phyloP scores from a whole-genome alignment of 1,140 invertebrate species.

The Dermatophagoides farinae region DNA sequence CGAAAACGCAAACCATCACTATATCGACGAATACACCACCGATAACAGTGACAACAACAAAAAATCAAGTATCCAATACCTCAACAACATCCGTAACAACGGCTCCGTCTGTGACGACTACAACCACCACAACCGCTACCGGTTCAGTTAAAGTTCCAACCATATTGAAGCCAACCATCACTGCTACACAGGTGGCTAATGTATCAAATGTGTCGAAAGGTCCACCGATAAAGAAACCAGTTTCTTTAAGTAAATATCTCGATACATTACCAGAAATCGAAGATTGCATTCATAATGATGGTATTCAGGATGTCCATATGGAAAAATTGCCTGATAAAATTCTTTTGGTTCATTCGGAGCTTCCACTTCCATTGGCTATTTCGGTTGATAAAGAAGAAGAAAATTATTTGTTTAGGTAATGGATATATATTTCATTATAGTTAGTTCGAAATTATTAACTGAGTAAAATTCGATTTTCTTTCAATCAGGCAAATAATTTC shows the following conservation, averaged over 20 bases:
- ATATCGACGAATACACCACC: too few species aligned
- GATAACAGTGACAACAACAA: not conserved
- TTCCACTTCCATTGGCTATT: conserved; percentile 19
- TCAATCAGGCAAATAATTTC: conserved; percentile 19
- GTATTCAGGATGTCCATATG: conserved; percentile 14
- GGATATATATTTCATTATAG: not conserved
- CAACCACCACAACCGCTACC: not conserved
- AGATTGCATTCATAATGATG: conserved; percentile 18
- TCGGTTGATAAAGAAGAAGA: conserved; percentile 17
- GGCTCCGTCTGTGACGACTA: not conserved
- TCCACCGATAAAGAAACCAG: not conserved
- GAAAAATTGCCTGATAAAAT: conserved; percentile 20
- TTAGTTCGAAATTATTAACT: not conserved
- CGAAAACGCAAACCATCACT: not conserved
- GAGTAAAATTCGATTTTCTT: not conserved
- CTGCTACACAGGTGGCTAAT: not conserved
- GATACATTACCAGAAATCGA: conserved; percentile 12
- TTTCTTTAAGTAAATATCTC: conserved; percentile 11
- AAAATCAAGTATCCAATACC: not conserved
- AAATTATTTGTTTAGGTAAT: conserved; percentile 17
- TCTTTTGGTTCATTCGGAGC: conserved; percentile 20
- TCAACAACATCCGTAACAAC: not conserved
- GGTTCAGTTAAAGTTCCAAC: conserved; percentile 5
- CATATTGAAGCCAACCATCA: conserved; percentile 2
- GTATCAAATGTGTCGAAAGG: not conserved